Conservation (phyloP, 2,797 vertebrate species). For the Philypnodon macrostomus region DNA sequence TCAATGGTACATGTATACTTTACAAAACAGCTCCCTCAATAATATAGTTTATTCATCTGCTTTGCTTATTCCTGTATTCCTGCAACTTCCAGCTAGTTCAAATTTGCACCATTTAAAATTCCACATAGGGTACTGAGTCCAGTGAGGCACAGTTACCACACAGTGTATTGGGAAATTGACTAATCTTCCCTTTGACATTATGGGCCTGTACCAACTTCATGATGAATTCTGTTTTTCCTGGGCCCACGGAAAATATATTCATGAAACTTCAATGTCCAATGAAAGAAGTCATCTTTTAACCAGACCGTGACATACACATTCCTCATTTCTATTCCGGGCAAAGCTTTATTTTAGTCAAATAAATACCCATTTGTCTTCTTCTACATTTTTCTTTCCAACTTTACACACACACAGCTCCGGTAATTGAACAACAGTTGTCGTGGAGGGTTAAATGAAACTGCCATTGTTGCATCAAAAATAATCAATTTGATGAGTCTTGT, state of each 20-base stretch:
- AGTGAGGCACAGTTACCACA: conserved; percentile 39
- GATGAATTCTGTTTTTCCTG: conserved; percentile 75
- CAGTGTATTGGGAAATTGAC: conserved; percentile 73
- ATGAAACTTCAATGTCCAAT: conserved; percentile 84
- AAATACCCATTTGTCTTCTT: conserved; percentile 79
- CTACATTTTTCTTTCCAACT: conserved; percentile 30
- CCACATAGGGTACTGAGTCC: conserved; percentile 10
- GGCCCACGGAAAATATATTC: conserved; percentile 79
- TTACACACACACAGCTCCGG: conserved; percentile 53
- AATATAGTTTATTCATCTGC: no score
- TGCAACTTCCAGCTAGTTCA: no score
- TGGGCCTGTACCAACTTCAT: conserved; percentile 71
- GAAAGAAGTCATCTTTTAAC: conserved; percentile 81
- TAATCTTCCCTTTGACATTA: conserved; percentile 77
- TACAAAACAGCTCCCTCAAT: no score
- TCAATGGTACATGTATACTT: no score
- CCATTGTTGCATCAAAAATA: conserved; percentile 81
- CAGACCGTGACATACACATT: conserved; percentile 75
- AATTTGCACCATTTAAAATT: no score
- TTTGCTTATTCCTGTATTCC: no score
- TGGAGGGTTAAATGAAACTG: no score
- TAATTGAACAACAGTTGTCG: conserved; percentile 84
- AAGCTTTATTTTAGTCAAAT: conserved; percentile 78
- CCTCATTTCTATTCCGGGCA: conserved; percentile 72
- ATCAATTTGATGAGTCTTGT: conserved; percentile 85